Percentiles rank a stretch among this genome's conserved stretches.
Evolutionary conservation across 2,113 vertebrate genomes (phyloP).

Genomic region (Charina bottae): DNA sequence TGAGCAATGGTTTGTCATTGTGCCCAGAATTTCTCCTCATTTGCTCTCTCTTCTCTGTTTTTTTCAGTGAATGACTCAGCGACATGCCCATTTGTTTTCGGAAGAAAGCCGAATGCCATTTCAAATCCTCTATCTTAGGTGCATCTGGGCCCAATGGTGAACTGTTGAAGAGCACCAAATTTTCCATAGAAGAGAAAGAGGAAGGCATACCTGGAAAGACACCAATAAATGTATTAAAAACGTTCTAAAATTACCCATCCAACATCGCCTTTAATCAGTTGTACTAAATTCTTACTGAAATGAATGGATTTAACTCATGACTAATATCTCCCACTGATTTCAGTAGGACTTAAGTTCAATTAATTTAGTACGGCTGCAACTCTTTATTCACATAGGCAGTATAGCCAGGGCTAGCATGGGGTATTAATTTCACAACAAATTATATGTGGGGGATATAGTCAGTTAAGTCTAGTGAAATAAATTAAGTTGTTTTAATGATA

Average conservation of each 20-base stretch:
- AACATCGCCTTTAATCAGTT: background rate
- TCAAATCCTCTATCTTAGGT: constrained; percentile 79
- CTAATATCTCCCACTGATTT: background rate
- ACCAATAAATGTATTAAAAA: constrained; percentile 7
- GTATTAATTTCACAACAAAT: background rate
- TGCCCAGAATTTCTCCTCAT: constrained; percentile 48
- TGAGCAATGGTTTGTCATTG: constrained; percentile 41
- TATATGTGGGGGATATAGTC: background rate
- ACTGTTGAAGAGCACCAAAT: constrained; percentile 78
- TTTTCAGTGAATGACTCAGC: constrained; percentile 70
- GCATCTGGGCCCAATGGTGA: constrained; percentile 73
- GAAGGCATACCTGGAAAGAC: constrained; percentile 75
- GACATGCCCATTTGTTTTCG: constrained; percentile 79
- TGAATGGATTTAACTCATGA: background rate
- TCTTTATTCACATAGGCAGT: background rate
- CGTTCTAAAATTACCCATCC: background rate
- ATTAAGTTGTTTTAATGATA: background rate
- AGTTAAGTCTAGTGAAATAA: background rate
- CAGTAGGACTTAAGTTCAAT: background rate
- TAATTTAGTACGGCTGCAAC: background rate
- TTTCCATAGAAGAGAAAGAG: constrained; percentile 74
- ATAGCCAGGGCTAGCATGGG: background rate
- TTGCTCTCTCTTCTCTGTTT: constrained; percentile 66
- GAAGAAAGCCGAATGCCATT: constrained; percentile 79
- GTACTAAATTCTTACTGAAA: background rate